Base-by-base conservation (phyloP, 2,113 vertebrate species). In the Lipotes vexillifer region DNA sequence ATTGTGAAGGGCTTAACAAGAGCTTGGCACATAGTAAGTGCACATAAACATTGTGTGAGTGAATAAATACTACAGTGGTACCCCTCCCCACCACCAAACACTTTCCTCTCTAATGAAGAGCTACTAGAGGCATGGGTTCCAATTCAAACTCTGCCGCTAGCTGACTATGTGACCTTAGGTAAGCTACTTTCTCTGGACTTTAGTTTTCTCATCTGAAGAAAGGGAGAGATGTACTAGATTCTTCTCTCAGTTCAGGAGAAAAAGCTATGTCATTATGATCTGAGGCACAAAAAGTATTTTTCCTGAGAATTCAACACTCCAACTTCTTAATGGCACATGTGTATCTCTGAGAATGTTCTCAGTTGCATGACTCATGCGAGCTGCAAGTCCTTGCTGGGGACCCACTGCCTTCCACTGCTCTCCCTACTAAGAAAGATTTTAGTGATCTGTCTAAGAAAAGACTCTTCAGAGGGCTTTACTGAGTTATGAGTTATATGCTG, bases 61-160 rank as follows among this genome's bases (percentile, higher is more conserved):
- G 18, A 68, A 78, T 65, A 31, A 83, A 46, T 61, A 31, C 57
- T 10, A 57, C 0, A 46, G 29, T n/a, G 3, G 12, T 77, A 33
- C 3, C 49, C 2, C 36, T 14, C 4, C 17, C n/a, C 29, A 1
- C 5, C 4, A 27, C 2, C 27, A 27, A 21, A 13, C 23, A 10
- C 29, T 46, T 92, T 69, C 10, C 33, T 77, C 36, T 29, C 61
- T 75, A 61, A 80, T 38, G 38, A 75, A 46, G 68, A 84, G 11
- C 33, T 69, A 55, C 33, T 66, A n/a, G 49, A 90, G 63, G 83
- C 44, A 23, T 9, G 18, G 3, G 25, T 96, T 96, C 72, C 81
- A 95, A 90, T 49, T 81, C 23, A 72, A 29, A 87, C 52, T 52
- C 65, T 93, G 18, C 65, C 36, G 29, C 57, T 83, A 57, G n/a